Evolutionary conservation across 2,888 invertebrate species (phyloP).

Genomic region (Lasioglossum leucozonium): DNA sequence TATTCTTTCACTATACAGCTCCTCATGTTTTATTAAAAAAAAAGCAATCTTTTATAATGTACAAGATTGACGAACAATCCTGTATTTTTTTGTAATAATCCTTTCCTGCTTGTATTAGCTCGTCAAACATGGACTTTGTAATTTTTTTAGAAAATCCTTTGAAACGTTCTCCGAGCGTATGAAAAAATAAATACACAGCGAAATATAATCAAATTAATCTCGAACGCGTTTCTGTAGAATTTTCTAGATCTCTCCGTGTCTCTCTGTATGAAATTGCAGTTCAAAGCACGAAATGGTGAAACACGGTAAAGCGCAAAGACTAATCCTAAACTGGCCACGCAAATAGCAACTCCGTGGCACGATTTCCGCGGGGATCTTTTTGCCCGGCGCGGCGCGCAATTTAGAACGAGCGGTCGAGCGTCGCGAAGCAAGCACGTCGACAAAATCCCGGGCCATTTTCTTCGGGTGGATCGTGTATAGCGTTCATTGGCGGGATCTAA

Average conservation of each 20-base stretch:
- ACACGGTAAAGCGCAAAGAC: neutral
- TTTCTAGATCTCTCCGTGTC: neutral
- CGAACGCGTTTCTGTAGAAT: neutral
- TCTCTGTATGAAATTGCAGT: neutral
- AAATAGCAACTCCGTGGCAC: neutral
- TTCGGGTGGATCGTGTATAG: conserved; percentile 9
- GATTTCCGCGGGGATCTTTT: neutral
- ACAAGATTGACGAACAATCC: no score
- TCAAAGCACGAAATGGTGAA: neutral
- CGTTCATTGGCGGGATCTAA: conserved; percentile 12
- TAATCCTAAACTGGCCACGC: neutral
- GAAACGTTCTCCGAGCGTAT: no score
- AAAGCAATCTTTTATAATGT: no score
- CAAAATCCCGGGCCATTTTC: conserved; percentile 21
- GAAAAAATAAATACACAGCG: no score
- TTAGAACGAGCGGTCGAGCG: neutral
- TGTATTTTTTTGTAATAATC: no score
- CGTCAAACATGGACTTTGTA: no score
- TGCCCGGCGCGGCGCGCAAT: neutral
- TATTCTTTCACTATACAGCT: neutral
- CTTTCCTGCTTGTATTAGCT: no score
- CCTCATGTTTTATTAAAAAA: neutral
- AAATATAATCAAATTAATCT: no score
- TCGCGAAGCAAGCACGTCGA: conserved; percentile 2
- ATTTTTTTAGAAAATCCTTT: no score